Conservation (phyloP, 1,140 invertebrate genomes). For the Elymnias hypermnestra region DNA sequence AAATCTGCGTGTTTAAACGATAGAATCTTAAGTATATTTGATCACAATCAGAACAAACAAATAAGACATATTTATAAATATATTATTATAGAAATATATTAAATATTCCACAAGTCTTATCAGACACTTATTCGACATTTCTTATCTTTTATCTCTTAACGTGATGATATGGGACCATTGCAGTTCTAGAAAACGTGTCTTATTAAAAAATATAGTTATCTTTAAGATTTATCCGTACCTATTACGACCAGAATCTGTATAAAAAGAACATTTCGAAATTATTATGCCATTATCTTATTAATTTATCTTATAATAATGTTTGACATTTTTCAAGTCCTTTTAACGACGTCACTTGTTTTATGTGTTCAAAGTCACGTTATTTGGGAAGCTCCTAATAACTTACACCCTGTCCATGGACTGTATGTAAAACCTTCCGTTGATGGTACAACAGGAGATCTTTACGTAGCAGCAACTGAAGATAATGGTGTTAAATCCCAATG, state of each 20-base stretch:
- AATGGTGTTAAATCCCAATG: constrained; percentile 52
- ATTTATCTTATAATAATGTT: constrained; percentile 15
- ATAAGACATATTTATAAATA: too few relatives aligned
- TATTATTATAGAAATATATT: too few relatives aligned
- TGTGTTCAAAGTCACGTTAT: constrained; percentile 20
- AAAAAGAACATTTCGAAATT: background rate
- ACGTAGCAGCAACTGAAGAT: constrained; percentile 63
- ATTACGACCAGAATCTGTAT: background rate
- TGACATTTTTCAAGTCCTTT: background rate
- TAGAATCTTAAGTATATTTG: too few relatives aligned
- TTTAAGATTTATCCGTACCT: background rate
- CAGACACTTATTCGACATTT: background rate
- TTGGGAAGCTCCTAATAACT: constrained; percentile 27
- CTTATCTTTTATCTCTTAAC: constrained; percentile 7
- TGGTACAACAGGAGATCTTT: constrained; percentile 59
- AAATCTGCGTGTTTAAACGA: too few relatives aligned
- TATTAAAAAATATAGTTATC: background rate
- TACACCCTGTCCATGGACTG: constrained; percentile 56
- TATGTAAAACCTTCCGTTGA: constrained; percentile 57
- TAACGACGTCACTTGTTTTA: constrained; percentile 9
- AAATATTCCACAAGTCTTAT: too few relatives aligned
- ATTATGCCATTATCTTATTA: constrained; percentile 2
- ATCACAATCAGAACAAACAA: too few relatives aligned
- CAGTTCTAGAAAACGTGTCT: constrained; percentile 13
- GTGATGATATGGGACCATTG: constrained; percentile 3